These are phyloP conservation scores for Sphyrna mokarran DNA, from an alignment of 2,113 vertebrate species.

Conservation along the genomic window DNA sequence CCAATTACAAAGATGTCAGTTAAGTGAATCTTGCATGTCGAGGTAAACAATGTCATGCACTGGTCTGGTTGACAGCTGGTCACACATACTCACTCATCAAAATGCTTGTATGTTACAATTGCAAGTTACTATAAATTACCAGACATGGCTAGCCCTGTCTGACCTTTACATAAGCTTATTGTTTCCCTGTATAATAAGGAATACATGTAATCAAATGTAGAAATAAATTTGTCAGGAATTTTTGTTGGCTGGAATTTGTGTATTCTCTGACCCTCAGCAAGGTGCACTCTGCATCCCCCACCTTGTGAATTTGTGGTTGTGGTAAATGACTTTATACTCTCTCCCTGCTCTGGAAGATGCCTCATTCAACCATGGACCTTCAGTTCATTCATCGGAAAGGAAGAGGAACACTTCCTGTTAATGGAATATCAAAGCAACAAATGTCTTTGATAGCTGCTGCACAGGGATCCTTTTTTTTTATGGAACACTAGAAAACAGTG, in stretches of 20 bases:
- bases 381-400: background rate
- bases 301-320: background rate
- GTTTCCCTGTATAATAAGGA: background rate
- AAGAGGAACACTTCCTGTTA: background rate
- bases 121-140: background rate
- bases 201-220: background rate
- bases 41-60: background rate
- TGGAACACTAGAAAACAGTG: background rate
- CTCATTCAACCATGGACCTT: background rate
- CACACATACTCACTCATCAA: background rate
- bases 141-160: background rate
- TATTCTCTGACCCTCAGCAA: background rate
- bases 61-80: background rate
- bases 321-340: background rate
- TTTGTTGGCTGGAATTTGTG: background rate
- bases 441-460: background rate
- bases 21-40: background rate
- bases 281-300: background rate
- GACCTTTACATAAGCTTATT: background rate
- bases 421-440: background rate
- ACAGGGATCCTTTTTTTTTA: background rate
- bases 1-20: background rate
- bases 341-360: background rate
- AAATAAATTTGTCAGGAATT: background rate
- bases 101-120: background rate